Percentiles rank a stretch among this genome's conserved stretches.
These are phyloP conservation scores for Thryonomys swinderianus DNA, from an alignment of 2,113 vertebrate species.

Conservation along the genomic window DNA sequence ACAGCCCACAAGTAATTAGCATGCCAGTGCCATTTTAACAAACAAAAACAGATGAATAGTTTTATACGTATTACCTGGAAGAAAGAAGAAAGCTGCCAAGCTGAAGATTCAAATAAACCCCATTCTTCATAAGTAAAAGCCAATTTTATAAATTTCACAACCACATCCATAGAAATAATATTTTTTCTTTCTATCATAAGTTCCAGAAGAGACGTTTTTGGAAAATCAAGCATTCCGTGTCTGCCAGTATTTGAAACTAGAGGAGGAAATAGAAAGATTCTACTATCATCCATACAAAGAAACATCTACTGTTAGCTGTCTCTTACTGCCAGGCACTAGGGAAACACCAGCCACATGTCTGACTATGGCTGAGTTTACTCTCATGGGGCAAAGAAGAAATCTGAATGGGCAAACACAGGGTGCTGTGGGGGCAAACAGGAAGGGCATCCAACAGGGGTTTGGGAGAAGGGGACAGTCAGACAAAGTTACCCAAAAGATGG, in stretches of 20 bases:
- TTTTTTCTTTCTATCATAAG: slow-evolving; percentile 80
- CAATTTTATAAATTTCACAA: slow-evolving; percentile 93
- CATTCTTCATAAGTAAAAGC: slow-evolving; percentile 93
- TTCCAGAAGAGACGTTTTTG: slow-evolving; percentile 49
- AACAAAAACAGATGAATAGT: slow-evolving; percentile 30
- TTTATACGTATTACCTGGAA: slow-evolving; percentile 88
- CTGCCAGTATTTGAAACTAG: slow-evolving; percentile 48
- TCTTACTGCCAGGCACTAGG: not conserved
- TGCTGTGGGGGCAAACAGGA: not conserved
- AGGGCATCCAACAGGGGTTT: not conserved
- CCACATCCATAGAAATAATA: slow-evolving; percentile 88
- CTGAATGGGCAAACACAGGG: not conserved
- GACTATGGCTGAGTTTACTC: not conserved
- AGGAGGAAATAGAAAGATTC: slow-evolving; percentile 6
- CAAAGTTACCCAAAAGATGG: not conserved
- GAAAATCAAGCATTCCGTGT: slow-evolving; percentile 68
- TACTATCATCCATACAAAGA: not conserved
- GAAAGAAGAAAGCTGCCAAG: slow-evolving; percentile 84
- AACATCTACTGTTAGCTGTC: not conserved
- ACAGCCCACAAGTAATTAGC: not conserved
- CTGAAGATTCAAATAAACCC: slow-evolving; percentile 88
- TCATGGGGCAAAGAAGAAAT: not conserved
- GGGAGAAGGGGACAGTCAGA: not conserved
- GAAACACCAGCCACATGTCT: not conserved
- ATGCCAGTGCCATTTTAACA: not conserved